phyloP scores from a whole-genome alignment of 37 sponge, comb jelly and placozoan species.

The Beroe forskalii region DNA sequence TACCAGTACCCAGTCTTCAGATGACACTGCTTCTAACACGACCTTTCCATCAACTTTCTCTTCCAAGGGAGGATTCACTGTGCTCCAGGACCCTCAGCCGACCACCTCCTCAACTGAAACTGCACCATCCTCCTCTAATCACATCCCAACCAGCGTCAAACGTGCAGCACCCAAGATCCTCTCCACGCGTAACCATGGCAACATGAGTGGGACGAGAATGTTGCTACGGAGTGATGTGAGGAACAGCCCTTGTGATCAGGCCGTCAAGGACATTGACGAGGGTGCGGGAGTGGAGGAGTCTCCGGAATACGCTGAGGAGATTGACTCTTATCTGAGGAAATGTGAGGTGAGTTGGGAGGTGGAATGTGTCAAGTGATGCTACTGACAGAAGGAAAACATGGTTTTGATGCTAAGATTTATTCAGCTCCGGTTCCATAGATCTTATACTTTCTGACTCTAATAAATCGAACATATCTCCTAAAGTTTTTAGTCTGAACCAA shows the following conservation, averaged over 20 bases:
- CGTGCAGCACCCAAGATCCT: neutral
- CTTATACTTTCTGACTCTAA: too few relatives aligned
- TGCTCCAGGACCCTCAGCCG: neutral
- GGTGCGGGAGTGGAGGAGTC: neutral
- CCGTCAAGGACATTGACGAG: conserved; percentile 40
- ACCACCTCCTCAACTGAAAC: neutral
- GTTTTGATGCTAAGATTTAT: too few relatives aligned
- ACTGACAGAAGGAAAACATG: too few relatives aligned
- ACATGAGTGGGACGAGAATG: conserved; percentile 41
- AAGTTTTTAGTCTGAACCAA: too few relatives aligned
- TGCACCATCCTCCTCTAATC: neutral
- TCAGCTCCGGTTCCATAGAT: too few relatives aligned
- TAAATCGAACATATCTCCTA: too few relatives aligned
- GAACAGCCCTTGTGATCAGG: neutral
- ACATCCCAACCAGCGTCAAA: neutral
- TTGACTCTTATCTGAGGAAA: neutral
- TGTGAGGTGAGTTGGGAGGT: neutral
- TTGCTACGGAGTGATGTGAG: neutral
- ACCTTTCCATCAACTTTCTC: neutral
- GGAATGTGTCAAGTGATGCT: too few relatives aligned
- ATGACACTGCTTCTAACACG: neutral
- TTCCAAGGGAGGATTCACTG: neutral
- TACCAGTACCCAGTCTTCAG: neutral
- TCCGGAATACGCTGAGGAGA: conserved; percentile 44
- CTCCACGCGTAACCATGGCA: neutral